Evolutionary conservation across 1,140 invertebrate species (phyloP).

Genomic region (Campoletis sonorensis): DNA sequence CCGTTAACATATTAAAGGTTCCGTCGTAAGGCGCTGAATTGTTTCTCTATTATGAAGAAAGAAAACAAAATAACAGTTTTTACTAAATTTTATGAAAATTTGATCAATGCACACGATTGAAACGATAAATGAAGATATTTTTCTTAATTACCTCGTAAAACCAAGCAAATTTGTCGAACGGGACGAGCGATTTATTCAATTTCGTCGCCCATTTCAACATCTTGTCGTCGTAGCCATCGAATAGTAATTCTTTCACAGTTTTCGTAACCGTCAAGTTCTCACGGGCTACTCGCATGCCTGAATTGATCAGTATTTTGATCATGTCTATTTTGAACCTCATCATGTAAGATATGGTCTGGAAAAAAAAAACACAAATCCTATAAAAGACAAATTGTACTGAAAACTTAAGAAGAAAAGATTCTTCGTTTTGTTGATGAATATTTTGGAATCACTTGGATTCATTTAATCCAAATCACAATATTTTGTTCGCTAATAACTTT

Average conservation of each 20-base stretch:
- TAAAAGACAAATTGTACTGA: not conserved
- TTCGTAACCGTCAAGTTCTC: constrained; percentile 80
- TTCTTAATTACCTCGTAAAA: constrained; percentile 79
- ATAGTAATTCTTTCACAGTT: constrained; percentile 82
- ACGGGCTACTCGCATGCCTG: constrained; percentile 76
- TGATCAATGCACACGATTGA: not conserved
- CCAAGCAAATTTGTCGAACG: constrained; percentile 86
- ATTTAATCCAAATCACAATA: too few relatives aligned
- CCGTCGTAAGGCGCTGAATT: constrained; percentile 84
- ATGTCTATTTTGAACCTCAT: constrained; percentile 74
- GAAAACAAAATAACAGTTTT: constrained; percentile 35
- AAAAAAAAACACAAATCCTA: constrained; percentile 42
- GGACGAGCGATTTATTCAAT: constrained; percentile 79
- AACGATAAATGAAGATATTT: not conserved
- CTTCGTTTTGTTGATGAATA: not conserved
- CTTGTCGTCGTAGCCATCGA: constrained; percentile 85
- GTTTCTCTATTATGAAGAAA: constrained; percentile 82
- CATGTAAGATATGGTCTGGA: constrained; percentile 81
- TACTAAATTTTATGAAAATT: constrained; percentile 2
- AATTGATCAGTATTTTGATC: constrained; percentile 76
- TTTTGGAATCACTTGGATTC: too few relatives aligned
- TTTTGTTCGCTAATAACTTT: not conserved
- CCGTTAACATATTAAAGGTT: constrained; percentile 85
- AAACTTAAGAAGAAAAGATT: not conserved
- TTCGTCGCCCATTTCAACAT: constrained; percentile 79